phyloP scores from a whole-genome alignment of 2,888 invertebrate species.

The Zaprionus obscuricornis region DNA sequence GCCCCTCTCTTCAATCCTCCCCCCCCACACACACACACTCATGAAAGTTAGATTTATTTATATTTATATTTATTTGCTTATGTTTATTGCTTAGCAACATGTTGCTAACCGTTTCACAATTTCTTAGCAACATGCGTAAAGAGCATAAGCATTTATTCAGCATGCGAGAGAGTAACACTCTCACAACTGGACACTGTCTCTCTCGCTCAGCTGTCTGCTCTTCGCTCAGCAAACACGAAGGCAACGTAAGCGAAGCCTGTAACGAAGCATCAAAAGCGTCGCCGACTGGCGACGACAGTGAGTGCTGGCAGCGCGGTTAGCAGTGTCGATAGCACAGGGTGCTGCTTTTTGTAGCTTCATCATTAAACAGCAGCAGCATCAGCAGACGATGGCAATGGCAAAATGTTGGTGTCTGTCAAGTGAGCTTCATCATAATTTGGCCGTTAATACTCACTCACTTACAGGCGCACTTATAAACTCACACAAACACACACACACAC shows the following conservation, averaged over 20 bases:
- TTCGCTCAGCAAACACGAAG: conserved; percentile 36
- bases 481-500: conserved; percentile 3
- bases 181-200: conserved; percentile 12
- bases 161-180: conserved; percentile 20
- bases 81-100: conserved; percentile 11
- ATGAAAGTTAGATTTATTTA: too few relatives aligned
- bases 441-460: conserved; percentile 57
- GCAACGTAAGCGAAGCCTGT: conserved; percentile 52
- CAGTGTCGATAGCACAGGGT: conserved; percentile 54
- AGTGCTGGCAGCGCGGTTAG: conserved; percentile 5
- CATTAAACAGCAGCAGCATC: conserved; percentile 54
- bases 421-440: conserved; percentile 72
- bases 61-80: not conserved
- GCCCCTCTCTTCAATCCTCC: too few relatives aligned
- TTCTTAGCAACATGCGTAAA: conserved; percentile 9
- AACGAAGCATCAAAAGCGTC: conserved; percentile 21
- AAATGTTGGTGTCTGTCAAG: conserved; percentile 63
- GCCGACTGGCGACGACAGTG: conserved; percentile 27
- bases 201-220: not conserved
- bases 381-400: too few relatives aligned
- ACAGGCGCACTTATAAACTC: conserved; percentile 1
- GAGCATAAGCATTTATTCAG: conserved; percentile 36
- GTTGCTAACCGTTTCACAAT: conserved; percentile 37
- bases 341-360: conserved; percentile 6
- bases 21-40: too few relatives aligned